Conservation (phyloP, 1,140 invertebrate species). For the Ips nitidus region DNA sequence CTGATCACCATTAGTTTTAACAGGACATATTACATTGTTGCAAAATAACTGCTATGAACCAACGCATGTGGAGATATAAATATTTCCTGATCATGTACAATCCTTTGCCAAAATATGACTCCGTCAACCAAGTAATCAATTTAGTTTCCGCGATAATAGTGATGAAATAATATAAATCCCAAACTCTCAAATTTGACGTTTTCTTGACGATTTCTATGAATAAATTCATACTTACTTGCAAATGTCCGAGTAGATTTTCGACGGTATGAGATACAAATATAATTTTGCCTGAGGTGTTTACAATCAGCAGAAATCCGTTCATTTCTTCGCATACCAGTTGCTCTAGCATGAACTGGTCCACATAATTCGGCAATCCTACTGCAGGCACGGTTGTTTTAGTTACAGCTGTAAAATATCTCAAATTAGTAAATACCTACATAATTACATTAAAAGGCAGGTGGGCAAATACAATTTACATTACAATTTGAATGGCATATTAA, state of each 20-base stretch:
- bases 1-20: too few relatives aligned
- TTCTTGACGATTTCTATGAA: too few relatives aligned
- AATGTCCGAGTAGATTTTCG: constrained; percentile 79
- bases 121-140: too few relatives aligned
- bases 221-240: constrained; percentile 74
- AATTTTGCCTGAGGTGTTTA: constrained; percentile 79
- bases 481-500: background rate
- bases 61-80: too few relatives aligned
- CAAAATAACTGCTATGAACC: too few relatives aligned
- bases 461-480: background rate
- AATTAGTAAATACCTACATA: constrained; percentile 18
- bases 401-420: constrained; percentile 38
- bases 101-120: too few relatives aligned
- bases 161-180: too few relatives aligned
- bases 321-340: constrained; percentile 54
- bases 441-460: background rate
- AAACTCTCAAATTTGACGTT: too few relatives aligned
- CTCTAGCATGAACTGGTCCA: constrained; percentile 48
- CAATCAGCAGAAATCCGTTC: constrained; percentile 74
- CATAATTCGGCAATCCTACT: constrained; percentile 45
- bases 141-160: too few relatives aligned
- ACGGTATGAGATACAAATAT: constrained; percentile 85
- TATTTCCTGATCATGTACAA: too few relatives aligned
- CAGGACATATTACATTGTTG: too few relatives aligned
- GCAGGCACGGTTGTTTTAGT: constrained; percentile 38